Conservation (phyloP, 2,888 invertebrate genomes). For the Mellilla xanthometata region DNA sequence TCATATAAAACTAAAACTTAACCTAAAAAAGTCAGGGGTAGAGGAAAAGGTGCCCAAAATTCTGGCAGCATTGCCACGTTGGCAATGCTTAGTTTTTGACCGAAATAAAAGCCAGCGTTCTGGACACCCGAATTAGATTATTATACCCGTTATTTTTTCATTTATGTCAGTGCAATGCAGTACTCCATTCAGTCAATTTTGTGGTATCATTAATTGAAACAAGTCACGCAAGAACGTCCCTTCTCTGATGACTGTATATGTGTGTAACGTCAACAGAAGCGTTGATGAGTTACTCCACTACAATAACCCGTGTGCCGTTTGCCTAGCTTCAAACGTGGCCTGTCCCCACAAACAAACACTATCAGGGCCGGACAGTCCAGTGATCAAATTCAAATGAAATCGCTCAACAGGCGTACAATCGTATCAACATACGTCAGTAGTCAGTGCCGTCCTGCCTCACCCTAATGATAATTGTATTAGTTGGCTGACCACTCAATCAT, state of each 20-base stretch:
- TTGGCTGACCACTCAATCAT: conserved; percentile 31
- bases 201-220: too few species aligned
- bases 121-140: too few species aligned
- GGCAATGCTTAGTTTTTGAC: too few species aligned
- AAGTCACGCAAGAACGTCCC: too few species aligned
- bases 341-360: conserved; percentile 58
- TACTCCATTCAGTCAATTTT: not conserved
- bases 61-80: too few species aligned
- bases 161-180: too few species aligned
- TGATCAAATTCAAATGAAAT: conserved; percentile 80
- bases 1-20: too few species aligned
- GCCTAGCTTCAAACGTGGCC: conserved; percentile 20
- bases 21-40: too few species aligned
- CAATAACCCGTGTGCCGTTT: conserved; percentile 16
- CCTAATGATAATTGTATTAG: conserved; percentile 51
- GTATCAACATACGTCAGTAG: conserved; percentile 76
- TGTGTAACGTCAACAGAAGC: conserved; percentile 10
- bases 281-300: conserved; percentile 17
- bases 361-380: conserved; percentile 72
- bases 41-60: too few species aligned
- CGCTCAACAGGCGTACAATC: conserved; percentile 73
- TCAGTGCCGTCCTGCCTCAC: conserved; percentile 54
- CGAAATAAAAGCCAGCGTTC: too few species aligned
- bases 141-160: too few species aligned
- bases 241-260: not conserved